A percentile compares a stretch with the other conserved stretches of the same genome.
phyloP scores from a whole-genome alignment of 2,797 vertebrate species.

The Chaetophractus vellerosus region DNA sequence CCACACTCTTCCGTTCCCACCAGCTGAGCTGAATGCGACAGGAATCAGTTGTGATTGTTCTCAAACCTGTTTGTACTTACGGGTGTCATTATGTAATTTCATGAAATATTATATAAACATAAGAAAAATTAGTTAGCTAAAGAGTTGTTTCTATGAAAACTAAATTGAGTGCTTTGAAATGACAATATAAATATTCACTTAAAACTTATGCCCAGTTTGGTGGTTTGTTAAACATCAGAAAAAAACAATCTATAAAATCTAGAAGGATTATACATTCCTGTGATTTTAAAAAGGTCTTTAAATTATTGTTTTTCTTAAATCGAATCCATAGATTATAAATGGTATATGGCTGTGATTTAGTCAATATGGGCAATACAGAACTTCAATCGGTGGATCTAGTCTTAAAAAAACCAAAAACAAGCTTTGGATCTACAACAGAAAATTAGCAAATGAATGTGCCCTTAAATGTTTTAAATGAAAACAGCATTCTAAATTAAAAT shows the following conservation, averaged over 20 bases:
- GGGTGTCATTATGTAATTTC: neutral
- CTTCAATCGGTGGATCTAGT: neutral
- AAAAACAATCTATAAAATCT: neutral
- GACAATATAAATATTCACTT: neutral
- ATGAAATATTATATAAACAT: neutral
- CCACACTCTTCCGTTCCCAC: neutral
- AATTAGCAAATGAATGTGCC: neutral
- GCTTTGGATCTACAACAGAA: neutral
- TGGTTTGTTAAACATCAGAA: neutral
- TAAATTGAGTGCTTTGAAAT: neutral
- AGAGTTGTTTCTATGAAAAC: neutral
- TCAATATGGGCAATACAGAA: constrained; percentile 29
- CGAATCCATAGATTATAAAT: neutral
- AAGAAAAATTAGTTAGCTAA: constrained; percentile 15
- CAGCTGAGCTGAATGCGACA: neutral
- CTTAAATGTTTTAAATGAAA: constrained; percentile 20
- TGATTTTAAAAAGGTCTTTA: constrained; percentile 44
- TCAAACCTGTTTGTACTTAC: neutral
- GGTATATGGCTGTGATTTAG: neutral
- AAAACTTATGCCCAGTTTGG: neutral
- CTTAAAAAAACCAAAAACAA: too few species aligned
- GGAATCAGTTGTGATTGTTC: neutral
- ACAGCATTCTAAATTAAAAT: constrained; percentile 10
- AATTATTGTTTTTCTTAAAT: constrained; percentile 47
- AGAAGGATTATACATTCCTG: neutral